A percentile compares a stretch with the other conserved stretches of the same genome.
Evolutionary conservation across 23 tunicate genomes (phyloP).

Genomic region (Trididemnum nubilum): DNA sequence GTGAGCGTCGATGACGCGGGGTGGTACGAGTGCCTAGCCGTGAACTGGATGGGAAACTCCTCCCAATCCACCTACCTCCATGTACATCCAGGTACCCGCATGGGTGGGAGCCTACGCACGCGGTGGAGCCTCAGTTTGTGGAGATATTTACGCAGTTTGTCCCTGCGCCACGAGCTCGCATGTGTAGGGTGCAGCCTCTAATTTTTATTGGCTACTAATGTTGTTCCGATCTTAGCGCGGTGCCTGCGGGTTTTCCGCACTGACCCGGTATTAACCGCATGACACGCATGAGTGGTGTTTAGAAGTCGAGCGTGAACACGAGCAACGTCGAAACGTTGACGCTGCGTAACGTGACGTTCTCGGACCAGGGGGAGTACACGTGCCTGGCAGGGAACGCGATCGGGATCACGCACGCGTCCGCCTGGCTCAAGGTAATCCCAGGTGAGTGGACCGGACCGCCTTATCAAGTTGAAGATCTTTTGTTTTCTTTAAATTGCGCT

Average conservation of each 20-base stretch:
- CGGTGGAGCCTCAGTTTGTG: neutral
- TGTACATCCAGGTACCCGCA: slow-evolving; percentile 16
- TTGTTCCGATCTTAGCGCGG: no score
- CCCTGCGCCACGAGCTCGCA: no score
- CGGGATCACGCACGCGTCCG: slow-evolving; percentile 61
- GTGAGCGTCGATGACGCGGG: slow-evolving; percentile 62
- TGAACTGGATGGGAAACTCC: slow-evolving; percentile 43
- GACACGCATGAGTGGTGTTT: neutral
- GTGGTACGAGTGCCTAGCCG: slow-evolving; percentile 38
- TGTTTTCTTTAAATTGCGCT: no score
- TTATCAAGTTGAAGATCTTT: no score
- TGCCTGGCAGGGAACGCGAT: slow-evolving; percentile 92
- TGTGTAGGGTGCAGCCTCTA: no score
- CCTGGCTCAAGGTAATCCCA: slow-evolving; percentile 68
- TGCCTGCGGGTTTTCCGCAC: no score
- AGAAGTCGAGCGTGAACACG: slow-evolving; percentile 81
- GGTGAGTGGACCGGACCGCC: no score
- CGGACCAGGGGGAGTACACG: slow-evolving; percentile 75
- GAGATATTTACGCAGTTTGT: no score
- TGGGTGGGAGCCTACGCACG: neutral
- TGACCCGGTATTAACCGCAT: no score
- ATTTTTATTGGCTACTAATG: no score
- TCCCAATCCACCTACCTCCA: neutral
- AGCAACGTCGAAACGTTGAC: slow-evolving; percentile 60
- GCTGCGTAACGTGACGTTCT: slow-evolving; percentile 58